phyloP scores from a whole-genome alignment of 2,113 vertebrate species.

The Lynx canadensis region DNA sequence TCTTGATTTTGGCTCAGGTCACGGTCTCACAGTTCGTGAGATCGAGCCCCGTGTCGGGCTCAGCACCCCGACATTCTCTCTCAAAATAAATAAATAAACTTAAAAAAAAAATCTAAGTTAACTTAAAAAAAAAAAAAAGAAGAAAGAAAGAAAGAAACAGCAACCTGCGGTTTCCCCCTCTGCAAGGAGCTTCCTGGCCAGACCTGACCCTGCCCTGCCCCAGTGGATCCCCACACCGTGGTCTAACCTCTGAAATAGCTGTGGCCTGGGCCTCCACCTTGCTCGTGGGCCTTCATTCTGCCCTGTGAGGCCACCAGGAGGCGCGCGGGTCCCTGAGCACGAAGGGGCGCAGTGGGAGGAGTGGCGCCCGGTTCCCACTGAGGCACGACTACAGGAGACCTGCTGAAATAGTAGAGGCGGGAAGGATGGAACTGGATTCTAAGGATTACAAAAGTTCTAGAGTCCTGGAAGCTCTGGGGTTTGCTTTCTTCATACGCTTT shows the following conservation, averaged over 20 bases:
- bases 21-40: too few relatives aligned
- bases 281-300: not conserved
- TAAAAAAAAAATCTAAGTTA: too few relatives aligned
- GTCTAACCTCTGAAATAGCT: not conserved
- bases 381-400: not conserved
- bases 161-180: not conserved
- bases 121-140: too few relatives aligned
- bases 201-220: not conserved
- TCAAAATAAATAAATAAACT: too few relatives aligned
- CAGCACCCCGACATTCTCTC: too few relatives aligned
- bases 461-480: not conserved
- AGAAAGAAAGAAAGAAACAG: too few relatives aligned
- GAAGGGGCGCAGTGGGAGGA: not conserved
- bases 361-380: not conserved
- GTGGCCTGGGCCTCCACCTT: not conserved
- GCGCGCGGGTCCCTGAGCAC: not conserved
- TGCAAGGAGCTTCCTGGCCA: not conserved
- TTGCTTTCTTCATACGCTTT: not conserved
- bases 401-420: not conserved
- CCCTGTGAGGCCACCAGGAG: not conserved
- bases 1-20: too few relatives aligned
- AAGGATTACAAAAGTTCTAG: not conserved
- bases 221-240: fast-evolving
- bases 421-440: not conserved
- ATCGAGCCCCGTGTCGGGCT: too few relatives aligned